Conservation (phyloP, 2,113 vertebrate species). For the Lichenostomus cassidix region DNA sequence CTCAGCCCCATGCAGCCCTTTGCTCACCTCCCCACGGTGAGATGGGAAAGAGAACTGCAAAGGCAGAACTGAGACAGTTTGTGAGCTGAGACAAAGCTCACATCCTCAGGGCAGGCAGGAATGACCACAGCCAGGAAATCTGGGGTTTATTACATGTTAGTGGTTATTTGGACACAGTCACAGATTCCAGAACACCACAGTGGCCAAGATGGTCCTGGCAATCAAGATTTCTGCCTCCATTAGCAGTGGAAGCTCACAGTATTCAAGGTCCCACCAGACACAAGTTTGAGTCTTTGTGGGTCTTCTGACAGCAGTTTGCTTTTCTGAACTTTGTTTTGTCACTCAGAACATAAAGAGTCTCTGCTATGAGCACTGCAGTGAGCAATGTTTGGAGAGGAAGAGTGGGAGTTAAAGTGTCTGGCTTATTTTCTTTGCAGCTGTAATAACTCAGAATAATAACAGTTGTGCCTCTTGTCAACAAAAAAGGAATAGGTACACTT, state of each 20-base stretch:
- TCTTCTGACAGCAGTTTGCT: not conserved
- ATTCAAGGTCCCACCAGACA: not conserved
- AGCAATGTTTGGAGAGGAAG: not conserved
- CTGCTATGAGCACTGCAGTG: accelerated
- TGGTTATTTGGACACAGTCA: not conserved
- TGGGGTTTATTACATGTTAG: not conserved
- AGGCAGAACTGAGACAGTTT: not conserved
- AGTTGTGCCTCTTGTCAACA: not conserved
- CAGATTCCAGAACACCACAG: not conserved
- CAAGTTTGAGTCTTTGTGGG: not conserved
- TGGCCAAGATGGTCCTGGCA: not conserved
- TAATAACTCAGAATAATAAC: not conserved
- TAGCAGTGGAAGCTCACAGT: not conserved
- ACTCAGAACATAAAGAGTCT: not conserved
- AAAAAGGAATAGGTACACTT: not conserved
- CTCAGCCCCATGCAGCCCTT: not conserved
- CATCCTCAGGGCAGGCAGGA: not conserved
- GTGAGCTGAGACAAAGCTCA: not conserved
- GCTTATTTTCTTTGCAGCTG: not conserved
- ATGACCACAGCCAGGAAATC: not conserved
- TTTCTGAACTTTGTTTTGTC: not conserved
- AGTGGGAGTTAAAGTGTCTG: not conserved
- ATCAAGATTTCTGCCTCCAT: not conserved
- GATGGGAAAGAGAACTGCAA: not conserved
- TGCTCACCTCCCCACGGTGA: not conserved